Conservation (phyloP, 2,888 invertebrate species). For the Hyposoter dolosus region DNA sequence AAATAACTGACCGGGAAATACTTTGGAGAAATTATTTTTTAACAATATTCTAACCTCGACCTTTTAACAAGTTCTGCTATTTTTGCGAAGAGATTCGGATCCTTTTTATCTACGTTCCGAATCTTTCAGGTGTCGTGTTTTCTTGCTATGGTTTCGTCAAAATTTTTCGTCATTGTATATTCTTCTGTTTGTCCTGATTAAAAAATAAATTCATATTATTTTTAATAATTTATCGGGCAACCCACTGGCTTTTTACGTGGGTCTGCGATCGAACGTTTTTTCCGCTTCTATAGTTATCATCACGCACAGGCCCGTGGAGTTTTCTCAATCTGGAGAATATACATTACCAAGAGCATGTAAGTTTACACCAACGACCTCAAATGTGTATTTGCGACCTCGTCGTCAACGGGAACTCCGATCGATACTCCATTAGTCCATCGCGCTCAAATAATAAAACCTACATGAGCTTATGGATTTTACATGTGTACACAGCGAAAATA, state of each 20-base stretch:
- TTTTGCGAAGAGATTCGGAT: not conserved
- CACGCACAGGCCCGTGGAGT: not conserved
- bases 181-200: not conserved
- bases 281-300: not conserved
- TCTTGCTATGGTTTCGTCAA: not conserved
- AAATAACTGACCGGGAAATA: not conserved
- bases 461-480: constrained; percentile 16
- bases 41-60: not conserved
- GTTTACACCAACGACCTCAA: constrained; percentile 47
- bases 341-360: not conserved
- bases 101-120: not conserved
- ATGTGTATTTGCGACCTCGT: constrained; percentile 51
- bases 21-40: not conserved
- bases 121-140: not conserved
- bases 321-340: constrained; percentile 8
- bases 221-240: constrained; percentile 26
- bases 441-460: constrained; percentile 36
- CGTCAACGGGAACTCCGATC: constrained; percentile 47
- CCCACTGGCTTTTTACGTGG: not conserved
- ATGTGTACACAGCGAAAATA: not conserved
- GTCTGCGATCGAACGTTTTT: constrained; percentile 24
- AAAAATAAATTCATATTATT: constrained; percentile 27
- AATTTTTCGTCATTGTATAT: not conserved
- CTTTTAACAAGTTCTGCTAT: not conserved
- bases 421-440: constrained; percentile 60